Base-by-base conservation (phyloP, 2,888 invertebrate species). In the Eumerus sabulonum region DNA sequence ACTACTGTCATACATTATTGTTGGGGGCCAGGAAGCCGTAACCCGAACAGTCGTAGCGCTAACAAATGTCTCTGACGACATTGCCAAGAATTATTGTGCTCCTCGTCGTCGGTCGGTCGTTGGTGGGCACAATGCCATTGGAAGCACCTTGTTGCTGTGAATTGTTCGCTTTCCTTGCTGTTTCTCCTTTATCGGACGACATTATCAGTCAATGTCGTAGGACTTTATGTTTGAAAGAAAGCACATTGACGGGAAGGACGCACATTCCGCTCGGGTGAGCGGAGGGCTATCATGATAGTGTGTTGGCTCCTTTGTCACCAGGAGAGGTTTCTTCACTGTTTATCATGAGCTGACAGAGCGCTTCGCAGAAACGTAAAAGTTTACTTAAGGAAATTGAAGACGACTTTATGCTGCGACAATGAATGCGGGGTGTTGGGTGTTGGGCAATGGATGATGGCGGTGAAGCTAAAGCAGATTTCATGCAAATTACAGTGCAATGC, bases 321-420 rank as follows among this genome's bases (percentile, higher is more conserved):
- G 7, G 18, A 40, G 13, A 48, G 48, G 12, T 40, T 57, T 17
- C 44, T 50, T 68, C 44, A 68, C 59, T 59, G 67, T 68, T 68
- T 68, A 68, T 68, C 67, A 68, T 44, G 51, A 68, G 44, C 57
- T 45, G 44, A 54, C 48, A 54, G 53, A 54, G 48, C 42, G 56
- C 57, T 74, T 67, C 44, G 16, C 12, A 9, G 35, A 56, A 56
- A 45, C 44, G 53, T 59, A 71, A 76, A 71, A 54, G 64, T 71
- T 71, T 66, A 76, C 71, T 71, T 71, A 76, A 76, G 71, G 59
- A 76, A 71, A 76, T 71, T 76, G 64, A 76, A 76, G 71, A 64
- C 70, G 51, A 57, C 27, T 47, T 62, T 40, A 36, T 35, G 5
- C 9, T 1, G 27, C 27, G 27, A 27, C 27, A 27, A 27, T 27